Conservation (phyloP, 1,140 invertebrate species). For the Drosophila quadrilineata region DNA sequence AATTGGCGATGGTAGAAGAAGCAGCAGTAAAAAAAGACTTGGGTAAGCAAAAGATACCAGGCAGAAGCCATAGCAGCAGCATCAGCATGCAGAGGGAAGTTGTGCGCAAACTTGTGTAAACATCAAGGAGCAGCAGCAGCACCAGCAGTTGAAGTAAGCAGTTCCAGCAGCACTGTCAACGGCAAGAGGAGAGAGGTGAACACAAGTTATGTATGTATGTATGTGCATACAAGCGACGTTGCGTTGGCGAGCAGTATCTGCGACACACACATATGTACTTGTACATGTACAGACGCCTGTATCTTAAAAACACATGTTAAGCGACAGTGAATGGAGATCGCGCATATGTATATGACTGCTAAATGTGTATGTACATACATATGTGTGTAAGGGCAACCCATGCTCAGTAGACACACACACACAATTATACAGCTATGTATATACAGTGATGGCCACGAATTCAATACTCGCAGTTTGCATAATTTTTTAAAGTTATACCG, state of each 20-base stretch:
- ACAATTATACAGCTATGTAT: constrained; percentile 26
- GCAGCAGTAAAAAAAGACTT: constrained; percentile 40
- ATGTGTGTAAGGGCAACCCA: no score
- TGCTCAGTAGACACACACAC: constrained; percentile 13
- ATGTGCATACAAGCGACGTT: constrained; percentile 39
- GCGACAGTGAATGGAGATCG: constrained; percentile 1
- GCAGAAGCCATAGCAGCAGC: constrained; percentile 2
- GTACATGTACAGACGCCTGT: background rate
- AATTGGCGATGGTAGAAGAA: constrained; percentile 55
- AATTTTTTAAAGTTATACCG: no score
- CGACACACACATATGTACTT: constrained; percentile 5
- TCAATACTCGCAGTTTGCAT: no score
- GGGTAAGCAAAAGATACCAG: constrained; percentile 57
- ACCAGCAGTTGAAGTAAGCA: constrained; percentile 15
- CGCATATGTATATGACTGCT: background rate
- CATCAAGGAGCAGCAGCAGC: constrained; percentile 59
- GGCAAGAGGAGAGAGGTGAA: background rate
- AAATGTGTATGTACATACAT: no score
- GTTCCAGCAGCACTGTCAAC: background rate
- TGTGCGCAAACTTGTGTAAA: constrained; percentile 65
- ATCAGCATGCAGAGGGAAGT: constrained; percentile 23
- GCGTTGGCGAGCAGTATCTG: constrained; percentile 8
- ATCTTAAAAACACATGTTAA: constrained; percentile 33
- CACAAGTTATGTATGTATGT: constrained; percentile 66
- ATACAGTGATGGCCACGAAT: no score